These are phyloP conservation scores for Drosophila sp. DNA, from an alignment of 1,140 invertebrate genomes.

Conservation along the genomic window DNA sequence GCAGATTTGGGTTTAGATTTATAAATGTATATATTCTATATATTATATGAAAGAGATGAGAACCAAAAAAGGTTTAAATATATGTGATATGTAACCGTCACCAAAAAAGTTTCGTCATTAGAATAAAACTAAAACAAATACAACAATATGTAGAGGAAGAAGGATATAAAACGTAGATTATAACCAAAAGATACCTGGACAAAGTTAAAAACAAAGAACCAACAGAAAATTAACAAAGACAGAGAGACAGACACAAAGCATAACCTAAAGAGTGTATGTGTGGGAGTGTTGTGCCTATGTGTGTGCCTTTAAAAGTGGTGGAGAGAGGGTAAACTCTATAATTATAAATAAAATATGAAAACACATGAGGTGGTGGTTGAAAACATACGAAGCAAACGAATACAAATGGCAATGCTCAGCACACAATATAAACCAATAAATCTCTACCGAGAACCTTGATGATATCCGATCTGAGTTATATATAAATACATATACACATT, in stretches of 20 bases:
- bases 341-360: constrained; percentile 14
- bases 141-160: constrained; percentile 29
- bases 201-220: constrained; percentile 39
- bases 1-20: constrained; percentile 17
- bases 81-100: constrained; percentile 59
- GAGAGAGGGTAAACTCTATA: constrained; percentile 6
- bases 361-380: constrained; percentile 13
- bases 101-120: constrained; percentile 60
- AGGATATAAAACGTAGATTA: constrained; percentile 33
- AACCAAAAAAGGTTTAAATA: constrained; percentile 53
- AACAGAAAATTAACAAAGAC: constrained; percentile 6
- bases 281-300: constrained; percentile 19
- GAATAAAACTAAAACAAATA: constrained; percentile 26
- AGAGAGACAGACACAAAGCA: constrained; percentile 33
- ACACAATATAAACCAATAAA: constrained; percentile 66
- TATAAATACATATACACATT: background rate
- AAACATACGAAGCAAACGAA: constrained; percentile 67
- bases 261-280: constrained; percentile 28
- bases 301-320: constrained; percentile 13
- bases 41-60: constrained; percentile 40
- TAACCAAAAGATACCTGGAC: constrained; percentile 31
- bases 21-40: constrained; percentile 11
- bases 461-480: constrained; percentile 7
- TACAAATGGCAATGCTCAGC: constrained; percentile 61
- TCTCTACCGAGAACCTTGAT: background rate